phyloP scores from a whole-genome alignment of 2,888 invertebrate genomes.

The Leptopilina syphax region DNA sequence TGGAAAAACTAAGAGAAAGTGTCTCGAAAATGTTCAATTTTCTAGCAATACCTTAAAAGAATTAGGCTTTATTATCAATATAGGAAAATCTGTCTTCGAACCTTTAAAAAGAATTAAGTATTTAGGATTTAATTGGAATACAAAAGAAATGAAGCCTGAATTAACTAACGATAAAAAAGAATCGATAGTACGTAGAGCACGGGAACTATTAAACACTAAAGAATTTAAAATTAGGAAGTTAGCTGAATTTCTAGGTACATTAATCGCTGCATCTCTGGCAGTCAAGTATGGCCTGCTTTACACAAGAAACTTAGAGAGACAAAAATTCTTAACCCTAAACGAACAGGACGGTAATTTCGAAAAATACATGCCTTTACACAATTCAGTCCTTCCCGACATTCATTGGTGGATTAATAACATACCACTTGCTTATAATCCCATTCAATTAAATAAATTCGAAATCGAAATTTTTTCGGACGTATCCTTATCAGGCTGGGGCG shows the following conservation, averaged over 20 bases:
- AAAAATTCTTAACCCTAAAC: neutral
- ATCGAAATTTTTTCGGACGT: no score
- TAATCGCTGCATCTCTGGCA: no score
- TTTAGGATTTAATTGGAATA: conserved; percentile 41
- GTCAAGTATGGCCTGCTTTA: neutral
- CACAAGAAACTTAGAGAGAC: neutral
- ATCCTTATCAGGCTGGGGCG: no score
- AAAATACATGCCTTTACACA: neutral
- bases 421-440: no score
- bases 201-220: no score
- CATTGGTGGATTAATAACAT: no score
- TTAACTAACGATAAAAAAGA: conserved; percentile 32
- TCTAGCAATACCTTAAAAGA: conserved; percentile 23
- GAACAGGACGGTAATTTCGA: neutral
- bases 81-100: conserved; percentile 29
- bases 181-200: neutral
- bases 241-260: no score
- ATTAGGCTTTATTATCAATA: conserved; percentile 43
- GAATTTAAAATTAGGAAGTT: no score
- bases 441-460: no score
- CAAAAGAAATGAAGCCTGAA: conserved; percentile 10
- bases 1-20: neutral
- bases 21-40: conserved; percentile 1
- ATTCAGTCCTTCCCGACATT: neutral
- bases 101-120: conserved; percentile 13